A percentile compares a stretch with the other conserved stretches of the same genome.
Conservation (phyloP, 2,113 vertebrate species). For the Protomyctophum bolini region DNA sequence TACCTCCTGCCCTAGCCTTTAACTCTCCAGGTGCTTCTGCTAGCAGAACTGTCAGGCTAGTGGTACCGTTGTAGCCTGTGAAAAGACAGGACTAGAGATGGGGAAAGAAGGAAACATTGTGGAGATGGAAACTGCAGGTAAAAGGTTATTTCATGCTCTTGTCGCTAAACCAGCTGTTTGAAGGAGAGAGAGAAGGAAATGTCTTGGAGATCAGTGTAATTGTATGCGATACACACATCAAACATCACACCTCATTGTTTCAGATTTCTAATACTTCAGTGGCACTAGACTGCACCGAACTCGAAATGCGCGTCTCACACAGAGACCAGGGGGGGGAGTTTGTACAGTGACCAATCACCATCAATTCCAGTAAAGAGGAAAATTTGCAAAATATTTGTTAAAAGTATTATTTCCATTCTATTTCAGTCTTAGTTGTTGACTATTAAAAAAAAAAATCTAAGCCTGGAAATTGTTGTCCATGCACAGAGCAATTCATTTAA, state of each 20-base stretch:
- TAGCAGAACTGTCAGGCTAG: conserved; percentile 44
- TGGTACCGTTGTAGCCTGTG: conserved; percentile 22
- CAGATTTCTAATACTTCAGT: conserved; percentile 18
- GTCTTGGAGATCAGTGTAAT: conserved; percentile 41
- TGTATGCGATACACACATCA: conserved; percentile 18
- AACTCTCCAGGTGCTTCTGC: conserved; percentile 61
- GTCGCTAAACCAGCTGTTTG: conserved; percentile 8
- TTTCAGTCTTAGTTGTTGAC: no score
- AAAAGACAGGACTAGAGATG: conserved; percentile 2
- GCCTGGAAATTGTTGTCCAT: no score
- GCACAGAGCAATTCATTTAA: no score
- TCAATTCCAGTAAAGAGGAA: no score
- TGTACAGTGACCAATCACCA: no score
- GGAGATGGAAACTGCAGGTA: conserved; percentile 1
- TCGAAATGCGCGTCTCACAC: no score
- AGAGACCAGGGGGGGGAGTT: no score
- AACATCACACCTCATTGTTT: conserved; percentile 39
- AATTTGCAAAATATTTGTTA: no score
- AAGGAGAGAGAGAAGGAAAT: not conserved
- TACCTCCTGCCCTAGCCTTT: conserved; percentile 69
- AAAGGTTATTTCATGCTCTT: conserved; percentile 36
- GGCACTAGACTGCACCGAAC: no score
- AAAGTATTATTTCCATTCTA: no score
- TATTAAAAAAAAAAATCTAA: no score
- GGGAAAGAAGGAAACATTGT: conserved; percentile 10